Percentiles rank a stretch among this genome's conserved stretches.
These are phyloP conservation scores for Blera fallax DNA, from an alignment of 2,888 invertebrate species.

Conservation along the genomic window DNA sequence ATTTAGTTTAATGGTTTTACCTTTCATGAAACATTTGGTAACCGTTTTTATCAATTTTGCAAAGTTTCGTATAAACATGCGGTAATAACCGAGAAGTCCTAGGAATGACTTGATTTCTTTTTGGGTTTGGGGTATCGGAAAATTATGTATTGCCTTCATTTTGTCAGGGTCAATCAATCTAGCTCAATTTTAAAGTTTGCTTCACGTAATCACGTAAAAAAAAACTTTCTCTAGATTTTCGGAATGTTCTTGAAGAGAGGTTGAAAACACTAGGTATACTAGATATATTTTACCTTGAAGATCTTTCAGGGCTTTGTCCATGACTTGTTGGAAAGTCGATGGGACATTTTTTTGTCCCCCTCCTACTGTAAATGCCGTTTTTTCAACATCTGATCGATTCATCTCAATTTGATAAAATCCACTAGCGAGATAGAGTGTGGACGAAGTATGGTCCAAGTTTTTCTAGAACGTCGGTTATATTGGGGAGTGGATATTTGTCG, in stretches of 20 bases:
- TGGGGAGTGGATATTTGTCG: too few species aligned
- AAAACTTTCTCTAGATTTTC: conserved; percentile 3
- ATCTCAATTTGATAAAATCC: not conserved
- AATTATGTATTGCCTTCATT: not conserved
- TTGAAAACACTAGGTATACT: conserved; percentile 9
- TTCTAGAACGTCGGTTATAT: not conserved
- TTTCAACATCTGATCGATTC: not conserved
- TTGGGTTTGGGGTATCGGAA: too few species aligned
- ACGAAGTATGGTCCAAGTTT: not conserved
- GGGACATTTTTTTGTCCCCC: conserved; percentile 7
- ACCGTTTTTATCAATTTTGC: too few species aligned
- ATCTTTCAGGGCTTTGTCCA: not conserved
- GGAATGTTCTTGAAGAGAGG: conserved; percentile 11
- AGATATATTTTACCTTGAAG: not conserved
- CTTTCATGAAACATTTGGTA: too few species aligned
- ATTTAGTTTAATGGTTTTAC: too few species aligned
- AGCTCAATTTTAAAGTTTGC: too few species aligned
- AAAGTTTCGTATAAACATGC: too few species aligned
- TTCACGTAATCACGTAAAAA: not conserved
- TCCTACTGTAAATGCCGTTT: conserved; percentile 4
- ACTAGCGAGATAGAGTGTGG: not conserved
- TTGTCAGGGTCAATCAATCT: too few species aligned
- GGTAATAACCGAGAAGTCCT: too few species aligned
- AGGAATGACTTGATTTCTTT: too few species aligned
- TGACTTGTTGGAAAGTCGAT: not conserved